Base-by-base conservation (phyloP, 2,113 vertebrate species). In the Muscicapa adusta region DNA sequence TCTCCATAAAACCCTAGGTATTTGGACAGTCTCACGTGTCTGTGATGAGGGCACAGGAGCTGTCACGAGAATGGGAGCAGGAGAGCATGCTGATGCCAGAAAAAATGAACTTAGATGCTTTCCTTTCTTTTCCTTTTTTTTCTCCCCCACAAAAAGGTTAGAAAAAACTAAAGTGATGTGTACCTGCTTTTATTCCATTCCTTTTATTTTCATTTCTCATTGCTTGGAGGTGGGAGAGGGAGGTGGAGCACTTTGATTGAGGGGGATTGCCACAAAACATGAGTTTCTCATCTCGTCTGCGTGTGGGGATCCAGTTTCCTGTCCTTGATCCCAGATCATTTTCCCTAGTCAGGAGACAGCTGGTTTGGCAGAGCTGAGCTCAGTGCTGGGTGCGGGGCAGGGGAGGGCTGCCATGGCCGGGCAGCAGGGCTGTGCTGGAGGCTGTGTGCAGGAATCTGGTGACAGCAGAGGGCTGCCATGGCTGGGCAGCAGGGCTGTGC, bases 311-410 rank as follows among this genome's bases (percentile, higher is more conserved):
- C 94, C 84, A 87, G 93, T 95, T 98, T 97, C 97, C 96, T 91
- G 91, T 92, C 92, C 95, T 95, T 97, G 96, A 97, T 96, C 95
- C 92, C 83, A 54, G 82, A 91, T 93, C 83, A 93, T 96, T 97
- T 90, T 94, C 90, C 95, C 77, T 90, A 12, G 6, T 89, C 79
- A 79, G 93, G 70, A 96, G 92, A 80, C 97, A 95, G 96, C 95
- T 94, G 97, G 89, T 65, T 95, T 94, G 83, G 94, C 96, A 94
- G 56, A 61, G 91, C 66, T 0, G 22, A 68, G 70, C 91, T 79
- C 90, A 45, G 58, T 6, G 33, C 81, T 4, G 48, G 93, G 77
- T 48, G 36, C 6, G 40, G 81, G 74, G 51, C 12, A 14, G 24
- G 67, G 65, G 48, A 89, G 77, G 73, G 33, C 86, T 3, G 36